Conservation (phyloP, 2,888 invertebrate genomes). For the Amorpha juglandis region DNA sequence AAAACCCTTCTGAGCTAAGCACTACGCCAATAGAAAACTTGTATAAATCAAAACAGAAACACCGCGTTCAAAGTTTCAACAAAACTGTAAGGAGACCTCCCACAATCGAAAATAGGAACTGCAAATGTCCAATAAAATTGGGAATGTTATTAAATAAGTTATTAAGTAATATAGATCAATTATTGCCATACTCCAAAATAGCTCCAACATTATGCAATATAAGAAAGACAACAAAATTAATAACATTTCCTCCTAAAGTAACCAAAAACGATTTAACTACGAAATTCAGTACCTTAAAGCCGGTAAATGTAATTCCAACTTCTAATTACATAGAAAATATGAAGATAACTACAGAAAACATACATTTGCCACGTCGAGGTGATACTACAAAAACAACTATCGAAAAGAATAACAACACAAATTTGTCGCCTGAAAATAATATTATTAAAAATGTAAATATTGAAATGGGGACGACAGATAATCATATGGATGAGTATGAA, state of each 20-base stretch:
- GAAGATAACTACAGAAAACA: neutral
- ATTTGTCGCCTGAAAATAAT: neutral
- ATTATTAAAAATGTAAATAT: neutral
- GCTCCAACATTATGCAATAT: constrained; percentile 12
- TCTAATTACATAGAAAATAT: neutral
- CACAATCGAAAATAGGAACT: constrained; percentile 32
- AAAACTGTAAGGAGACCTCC: constrained; percentile 5
- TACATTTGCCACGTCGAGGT: neutral
- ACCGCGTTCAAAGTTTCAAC: neutral
- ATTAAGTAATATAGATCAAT: constrained; percentile 47
- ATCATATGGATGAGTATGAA: neutral
- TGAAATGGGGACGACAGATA: neutral
- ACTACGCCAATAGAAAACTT: constrained; percentile 17
- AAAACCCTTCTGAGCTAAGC: constrained; percentile 28
- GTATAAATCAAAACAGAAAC: neutral
- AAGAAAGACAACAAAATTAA: neutral
- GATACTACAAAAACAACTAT: neutral
- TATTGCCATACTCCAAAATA: constrained; percentile 43
- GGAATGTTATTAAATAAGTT: constrained; percentile 50
- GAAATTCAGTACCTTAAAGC: neutral
- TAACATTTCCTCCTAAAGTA: neutral
- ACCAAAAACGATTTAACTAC: neutral
- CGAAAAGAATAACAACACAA: neutral
- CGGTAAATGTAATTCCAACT: neutral
- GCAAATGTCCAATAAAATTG: constrained; percentile 57